phyloP scores from a whole-genome alignment of 2,888 invertebrate genomes.

The Glaucopsyche alexis region DNA sequence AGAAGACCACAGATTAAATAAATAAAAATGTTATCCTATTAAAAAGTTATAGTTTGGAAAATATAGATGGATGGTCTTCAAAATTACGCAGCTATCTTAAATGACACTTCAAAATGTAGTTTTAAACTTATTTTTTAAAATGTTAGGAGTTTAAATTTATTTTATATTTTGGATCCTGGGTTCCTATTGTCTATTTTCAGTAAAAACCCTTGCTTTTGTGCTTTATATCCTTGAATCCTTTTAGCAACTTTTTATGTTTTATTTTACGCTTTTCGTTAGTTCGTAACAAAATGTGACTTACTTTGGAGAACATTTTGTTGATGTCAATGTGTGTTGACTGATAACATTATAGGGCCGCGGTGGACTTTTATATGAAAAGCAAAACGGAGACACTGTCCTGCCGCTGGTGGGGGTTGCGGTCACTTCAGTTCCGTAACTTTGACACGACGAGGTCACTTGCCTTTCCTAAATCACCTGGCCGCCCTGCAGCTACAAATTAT shows the following conservation, averaged over 20 bases:
- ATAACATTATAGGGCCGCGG: conserved; percentile 70
- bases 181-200: no score
- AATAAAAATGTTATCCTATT: not conserved
- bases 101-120: not conserved
- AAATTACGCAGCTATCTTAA: not conserved
- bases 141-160: no score
- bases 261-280: not conserved
- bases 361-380: conserved; percentile 78
- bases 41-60: not conserved
- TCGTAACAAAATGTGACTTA: conserved; percentile 50
- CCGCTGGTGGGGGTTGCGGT: conserved; percentile 68
- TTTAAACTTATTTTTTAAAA: not conserved
- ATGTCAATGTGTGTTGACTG: conserved; percentile 76
- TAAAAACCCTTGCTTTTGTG: no score
- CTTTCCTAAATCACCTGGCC: conserved; percentile 53
- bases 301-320: conserved; percentile 79
- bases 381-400: conserved; percentile 70
- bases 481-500: conserved; percentile 44
- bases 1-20: no score
- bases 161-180: no score
- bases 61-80: not conserved
- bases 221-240: not conserved
- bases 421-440: conserved; percentile 78
- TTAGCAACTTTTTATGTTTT: not conserved
- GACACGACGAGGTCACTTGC: conserved; percentile 76